Conservation (phyloP, 2,113 vertebrate genomes). For the Syngnathus floridae region DNA sequence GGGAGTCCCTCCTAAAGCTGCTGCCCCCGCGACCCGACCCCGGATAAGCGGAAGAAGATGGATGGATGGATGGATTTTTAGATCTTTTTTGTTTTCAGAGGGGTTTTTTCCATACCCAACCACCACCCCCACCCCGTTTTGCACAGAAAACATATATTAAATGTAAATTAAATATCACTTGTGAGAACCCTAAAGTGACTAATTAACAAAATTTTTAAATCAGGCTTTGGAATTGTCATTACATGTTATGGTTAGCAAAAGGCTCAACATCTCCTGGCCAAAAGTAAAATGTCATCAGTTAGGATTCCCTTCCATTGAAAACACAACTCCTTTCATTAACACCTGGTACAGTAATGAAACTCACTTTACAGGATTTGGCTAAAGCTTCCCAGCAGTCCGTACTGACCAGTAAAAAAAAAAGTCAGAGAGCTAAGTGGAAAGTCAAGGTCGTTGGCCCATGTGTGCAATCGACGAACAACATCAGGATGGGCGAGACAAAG, state of each 20-base stretch:
- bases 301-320: conserved; percentile 46
- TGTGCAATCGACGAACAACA: conserved; percentile 58
- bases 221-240: conserved; percentile 23
- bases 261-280: conserved; percentile 15
- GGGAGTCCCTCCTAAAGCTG: no score
- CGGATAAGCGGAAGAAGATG: no score
- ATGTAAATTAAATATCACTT: background rate
- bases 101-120: no score
- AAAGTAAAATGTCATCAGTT: conserved; percentile 33
- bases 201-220: conserved; percentile 50
- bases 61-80: no score
- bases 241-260: conserved; percentile 30
- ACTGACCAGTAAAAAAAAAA: conserved; percentile 57
- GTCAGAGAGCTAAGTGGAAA: conserved; percentile 57
- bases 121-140: no score
- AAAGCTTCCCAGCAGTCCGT: conserved; percentile 37
- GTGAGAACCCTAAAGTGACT: conserved; percentile 39
- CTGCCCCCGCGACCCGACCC: no score
- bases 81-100: no score
- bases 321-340: conserved; percentile 49
- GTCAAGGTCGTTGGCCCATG: conserved; percentile 49
- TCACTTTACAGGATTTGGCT: conserved; percentile 63
- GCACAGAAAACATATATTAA: no score
- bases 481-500: conserved; percentile 54
- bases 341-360: conserved; percentile 59